Percentiles rank a stretch among this genome's conserved stretches.
phyloP scores from a whole-genome alignment of 1,140 invertebrate genomes.

The Neodiprion fabricii region DNA sequence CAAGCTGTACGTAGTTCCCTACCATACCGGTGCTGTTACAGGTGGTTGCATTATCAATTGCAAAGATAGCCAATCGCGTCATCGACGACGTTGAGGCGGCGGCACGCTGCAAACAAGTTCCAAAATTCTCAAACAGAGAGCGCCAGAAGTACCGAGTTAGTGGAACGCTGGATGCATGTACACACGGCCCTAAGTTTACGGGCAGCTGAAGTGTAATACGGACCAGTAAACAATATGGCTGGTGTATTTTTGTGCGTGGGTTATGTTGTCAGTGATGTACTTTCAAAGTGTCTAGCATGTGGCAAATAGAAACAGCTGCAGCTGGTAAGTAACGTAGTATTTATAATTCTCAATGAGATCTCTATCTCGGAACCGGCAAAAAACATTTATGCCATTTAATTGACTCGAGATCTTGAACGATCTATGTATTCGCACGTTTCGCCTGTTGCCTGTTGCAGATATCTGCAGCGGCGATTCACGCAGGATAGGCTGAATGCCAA shows the following conservation, averaged over 20 bases:
- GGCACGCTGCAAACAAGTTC: neutral
- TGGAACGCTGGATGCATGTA: no score
- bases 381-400: constrained; percentile 23
- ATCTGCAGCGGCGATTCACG: neutral
- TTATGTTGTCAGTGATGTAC: constrained; percentile 42
- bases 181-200: neutral
- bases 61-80: no score
- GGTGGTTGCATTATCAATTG: no score
- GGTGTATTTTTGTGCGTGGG: constrained; percentile 41
- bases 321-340: constrained; percentile 37
- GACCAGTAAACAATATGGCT: constrained; percentile 53
- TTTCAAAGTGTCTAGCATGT: constrained; percentile 26
- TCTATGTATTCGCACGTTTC: neutral
- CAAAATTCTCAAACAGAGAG: neutral
- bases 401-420: constrained; percentile 6
- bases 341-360: constrained; percentile 19
- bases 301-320: constrained; percentile 30
- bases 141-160: neutral
- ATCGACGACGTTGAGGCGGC: no score
- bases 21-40: no score
- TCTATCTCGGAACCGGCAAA: constrained; percentile 17
- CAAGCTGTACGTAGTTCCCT: no score
- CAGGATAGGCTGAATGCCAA: constrained; percentile 1
- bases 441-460: constrained; percentile 5
- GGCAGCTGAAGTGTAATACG: neutral